These are phyloP conservation scores for Heliconius himera DNA, from an alignment of 1,140 invertebrate species.

Conservation along the genomic window DNA sequence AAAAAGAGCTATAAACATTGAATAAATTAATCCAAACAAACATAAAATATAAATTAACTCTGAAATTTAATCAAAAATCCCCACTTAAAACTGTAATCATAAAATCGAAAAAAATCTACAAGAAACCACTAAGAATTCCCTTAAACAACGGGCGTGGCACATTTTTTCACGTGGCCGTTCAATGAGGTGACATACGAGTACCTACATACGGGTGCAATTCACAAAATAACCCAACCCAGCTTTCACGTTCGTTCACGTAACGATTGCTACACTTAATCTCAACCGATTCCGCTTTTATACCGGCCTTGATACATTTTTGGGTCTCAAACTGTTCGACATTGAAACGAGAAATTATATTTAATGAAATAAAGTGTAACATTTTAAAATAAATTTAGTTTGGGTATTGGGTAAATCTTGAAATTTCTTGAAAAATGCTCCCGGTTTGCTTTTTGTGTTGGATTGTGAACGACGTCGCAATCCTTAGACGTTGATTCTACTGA, in stretches of 20 bases:
- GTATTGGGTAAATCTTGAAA: slow-evolving; percentile 49
- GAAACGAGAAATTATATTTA: slow-evolving; percentile 55
- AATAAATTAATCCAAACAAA: no score
- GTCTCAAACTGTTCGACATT: slow-evolving; percentile 54
- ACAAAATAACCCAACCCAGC: slow-evolving; percentile 57
- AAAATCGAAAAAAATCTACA: neutral
- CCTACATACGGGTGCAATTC: slow-evolving; percentile 32
- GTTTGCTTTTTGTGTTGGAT: slow-evolving; percentile 31
- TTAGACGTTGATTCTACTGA: slow-evolving; percentile 26
- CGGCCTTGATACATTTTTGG: slow-evolving; percentile 60
- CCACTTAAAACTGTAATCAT: no score
- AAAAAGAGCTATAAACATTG: no score
- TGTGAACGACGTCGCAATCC: slow-evolving; percentile 30
- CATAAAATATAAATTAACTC: no score
- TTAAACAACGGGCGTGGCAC: neutral
- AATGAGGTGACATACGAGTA: slow-evolving; percentile 43
- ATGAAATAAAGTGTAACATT: slow-evolving; percentile 52
- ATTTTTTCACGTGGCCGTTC: slow-evolving; percentile 39
- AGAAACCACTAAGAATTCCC: neutral
- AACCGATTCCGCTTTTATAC: slow-evolving; percentile 53
- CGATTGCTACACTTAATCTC: slow-evolving; percentile 51
- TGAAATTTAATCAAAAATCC: no score
- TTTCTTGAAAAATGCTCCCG: slow-evolving; percentile 46
- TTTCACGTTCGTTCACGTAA: slow-evolving; percentile 60
- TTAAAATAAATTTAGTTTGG: slow-evolving; percentile 51